Percentiles rank a stretch among this genome's conserved stretches.
Conservation (phyloP, 2,797 vertebrate genomes). For the Sebastes kiyomatsui region DNA sequence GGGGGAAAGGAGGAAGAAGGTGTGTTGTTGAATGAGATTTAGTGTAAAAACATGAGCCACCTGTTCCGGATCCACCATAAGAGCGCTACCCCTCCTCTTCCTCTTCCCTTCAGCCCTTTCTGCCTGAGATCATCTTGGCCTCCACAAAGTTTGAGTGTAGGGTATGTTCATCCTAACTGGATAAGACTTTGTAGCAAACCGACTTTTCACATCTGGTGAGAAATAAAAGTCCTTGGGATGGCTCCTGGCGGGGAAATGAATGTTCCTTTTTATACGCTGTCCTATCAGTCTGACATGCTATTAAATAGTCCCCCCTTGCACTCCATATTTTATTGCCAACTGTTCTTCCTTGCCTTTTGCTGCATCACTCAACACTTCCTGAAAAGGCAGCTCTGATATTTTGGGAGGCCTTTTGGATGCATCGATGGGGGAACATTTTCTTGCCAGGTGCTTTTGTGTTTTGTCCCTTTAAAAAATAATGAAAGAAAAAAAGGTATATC, state of each 20-base stretch:
- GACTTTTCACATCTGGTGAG: constrained; percentile 58
- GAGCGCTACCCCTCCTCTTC: background rate
- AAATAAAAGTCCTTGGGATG: constrained; percentile 52
- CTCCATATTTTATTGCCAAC: constrained; percentile 35
- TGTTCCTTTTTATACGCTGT: constrained; percentile 36
- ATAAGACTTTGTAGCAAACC: constrained; percentile 29
- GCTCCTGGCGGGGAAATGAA: constrained; percentile 49
- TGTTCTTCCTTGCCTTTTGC: constrained; percentile 29
- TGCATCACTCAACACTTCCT: constrained; percentile 24
- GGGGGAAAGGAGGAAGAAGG: background rate
- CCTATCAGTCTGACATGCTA: constrained; percentile 31
- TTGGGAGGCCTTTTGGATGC: constrained; percentile 1
- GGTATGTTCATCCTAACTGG: background rate
- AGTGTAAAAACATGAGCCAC: constrained; percentile 59
- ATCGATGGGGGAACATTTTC: background rate
- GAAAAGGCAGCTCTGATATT: constrained; percentile 18
- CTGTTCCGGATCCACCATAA: constrained; percentile 49
- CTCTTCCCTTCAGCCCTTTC: constrained; percentile 26
- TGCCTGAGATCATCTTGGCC: constrained; percentile 54
- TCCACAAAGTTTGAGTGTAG: constrained; percentile 1
- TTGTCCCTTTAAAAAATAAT: constrained; percentile 34
- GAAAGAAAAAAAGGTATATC: constrained; percentile 52
- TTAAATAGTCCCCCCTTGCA: constrained; percentile 37
- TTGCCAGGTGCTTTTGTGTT: constrained; percentile 15
- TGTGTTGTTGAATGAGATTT: constrained; percentile 20